Base-by-base conservation (phyloP, 2,113 vertebrate genomes). In the Panthera uncia region DNA sequence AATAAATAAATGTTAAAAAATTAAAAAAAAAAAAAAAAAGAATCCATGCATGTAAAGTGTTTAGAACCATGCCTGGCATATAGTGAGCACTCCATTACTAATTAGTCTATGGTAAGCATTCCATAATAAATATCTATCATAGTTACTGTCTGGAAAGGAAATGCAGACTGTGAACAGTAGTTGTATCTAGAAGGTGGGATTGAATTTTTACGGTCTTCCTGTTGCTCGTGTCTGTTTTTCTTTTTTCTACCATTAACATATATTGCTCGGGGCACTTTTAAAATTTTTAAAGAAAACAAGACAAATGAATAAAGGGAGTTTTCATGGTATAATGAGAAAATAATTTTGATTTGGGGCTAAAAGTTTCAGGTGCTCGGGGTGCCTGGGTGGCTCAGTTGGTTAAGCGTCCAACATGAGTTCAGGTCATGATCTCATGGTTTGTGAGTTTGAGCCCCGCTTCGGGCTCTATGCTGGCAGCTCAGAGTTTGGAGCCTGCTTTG, bases 141-240 rank as follows among this genome's bases (percentile, higher is more conserved):
- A 18, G 79, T 83, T 94, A 27, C 74, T 65, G n/a, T 68, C 65
- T 36, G 71, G 41, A 87, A 85, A 96, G 57, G 55, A 87, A 95
- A 87, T 76, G 21, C 9, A 57, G 55, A 65, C 71, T 55, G 7
- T 79, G 57, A 87, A n/a, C 52, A 16, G 7, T n/a, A 29, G 63
- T 31, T 87, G 18, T 25, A 55, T 83, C 36, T 89, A 83, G 16
- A 71, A 55, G 18, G 45, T 50, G 31, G 23, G 27, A 86, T 82
- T 66, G 63, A 89, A 36, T 84, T 90, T 95, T 93, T 73, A 33
- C 79, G 61, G 57, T 68, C 21, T 91, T 94, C 31, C 25, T 91
- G 74, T 90, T 71, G 63, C 23, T 69, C 23, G 38, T 84, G 5
- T 84, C 73, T 85, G 7, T 83, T n/a, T 83, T 89, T 12, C 38